A percentile compares a stretch with the other conserved stretches of the same genome.
phyloP scores from a whole-genome alignment of 1,140 invertebrate genomes.

The Panagrolaimus sp. region DNA sequence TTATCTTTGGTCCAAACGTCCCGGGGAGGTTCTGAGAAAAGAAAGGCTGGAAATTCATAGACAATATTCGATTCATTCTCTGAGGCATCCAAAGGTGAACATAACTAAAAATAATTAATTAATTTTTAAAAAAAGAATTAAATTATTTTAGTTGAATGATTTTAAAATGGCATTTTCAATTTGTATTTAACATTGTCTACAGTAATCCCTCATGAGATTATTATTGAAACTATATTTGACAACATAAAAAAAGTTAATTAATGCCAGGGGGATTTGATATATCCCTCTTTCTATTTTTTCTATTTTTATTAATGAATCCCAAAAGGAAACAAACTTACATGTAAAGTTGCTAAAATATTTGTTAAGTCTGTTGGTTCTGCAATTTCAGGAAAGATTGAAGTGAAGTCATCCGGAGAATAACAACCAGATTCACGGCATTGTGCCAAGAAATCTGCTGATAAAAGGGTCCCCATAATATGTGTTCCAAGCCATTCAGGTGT shows the following conservation, averaged over 20 bases:
- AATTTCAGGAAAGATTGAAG: slow-evolving; percentile 69
- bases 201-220: no score
- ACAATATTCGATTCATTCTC: slow-evolving; percentile 71
- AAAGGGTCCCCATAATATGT: slow-evolving; percentile 70
- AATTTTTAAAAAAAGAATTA: not conserved
- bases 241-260: no score
- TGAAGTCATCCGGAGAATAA: slow-evolving; percentile 74
- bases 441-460: slow-evolving; percentile 68
- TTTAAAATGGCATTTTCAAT: no score
- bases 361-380: slow-evolving; percentile 71
- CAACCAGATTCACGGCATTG: slow-evolving; percentile 71
- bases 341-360: slow-evolving; percentile 69
- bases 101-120: slow-evolving; percentile 62
- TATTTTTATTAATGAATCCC: not conserved
- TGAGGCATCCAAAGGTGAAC: slow-evolving; percentile 66
- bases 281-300: not conserved
- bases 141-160: no score
- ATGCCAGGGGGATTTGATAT: no score
- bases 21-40: slow-evolving; percentile 70
- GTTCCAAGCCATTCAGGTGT: slow-evolving; percentile 72
- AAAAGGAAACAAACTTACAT: slow-evolving; percentile 50
- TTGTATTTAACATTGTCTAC: no score
- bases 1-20: slow-evolving; percentile 71
- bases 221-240: no score
- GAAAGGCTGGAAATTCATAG: slow-evolving; percentile 77